Evolutionary conservation across 53 echinoderm and acorn worm genomes (phyloP), one percentile per base, ranked within the genome.

Genomic region (Luidia sarsii): DNA sequence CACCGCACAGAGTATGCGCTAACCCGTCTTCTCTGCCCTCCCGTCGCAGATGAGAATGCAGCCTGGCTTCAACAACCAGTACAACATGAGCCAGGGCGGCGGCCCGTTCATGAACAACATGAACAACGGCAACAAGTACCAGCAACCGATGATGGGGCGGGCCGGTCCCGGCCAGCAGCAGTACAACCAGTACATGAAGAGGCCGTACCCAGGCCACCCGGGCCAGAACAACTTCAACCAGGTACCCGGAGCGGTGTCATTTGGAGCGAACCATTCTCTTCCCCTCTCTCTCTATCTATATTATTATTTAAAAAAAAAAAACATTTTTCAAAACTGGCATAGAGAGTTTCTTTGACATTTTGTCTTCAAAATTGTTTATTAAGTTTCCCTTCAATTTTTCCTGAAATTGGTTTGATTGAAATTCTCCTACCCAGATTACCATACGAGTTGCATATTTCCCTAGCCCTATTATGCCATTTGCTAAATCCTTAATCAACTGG

Each of bases 41-140:
- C n/a, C n/a, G n/a, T n/a, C n/a, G 52, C 87, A 97, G 93, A 97
- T 97, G 97, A 83, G 92, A 57, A 89, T 88, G 34, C 93, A 93
- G 53, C 65, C 68, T 18, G 92, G 90, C 22, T 93, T 82, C 70
- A 91, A 87, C 54, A 73, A 88, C 61, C 91, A 91, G 71, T 94
- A 91, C 75, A 86, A 82, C 35, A 80, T 81, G 52, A 80, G 85
- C 20, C 87, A 83, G 51, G 74, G 81, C 18, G 87, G 81, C 33
- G 87, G 71, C 4, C 87, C 87, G 21, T 65, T 80, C 71, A 90
- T 94, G 88, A 92, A 92, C 61, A 89, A 94, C 64, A 91, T 91
- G 89, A 67, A 79, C 30, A 74, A 63, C n/a, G 34, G 35, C 57
- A 84, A 71, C 71, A 93, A 93, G 67, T 93, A 93, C 62, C 71